Evolutionary conservation across 2,888 invertebrate species (phyloP), one percentile per base, ranked within the genome.

Genomic region (Drosophila cognata): DNA sequence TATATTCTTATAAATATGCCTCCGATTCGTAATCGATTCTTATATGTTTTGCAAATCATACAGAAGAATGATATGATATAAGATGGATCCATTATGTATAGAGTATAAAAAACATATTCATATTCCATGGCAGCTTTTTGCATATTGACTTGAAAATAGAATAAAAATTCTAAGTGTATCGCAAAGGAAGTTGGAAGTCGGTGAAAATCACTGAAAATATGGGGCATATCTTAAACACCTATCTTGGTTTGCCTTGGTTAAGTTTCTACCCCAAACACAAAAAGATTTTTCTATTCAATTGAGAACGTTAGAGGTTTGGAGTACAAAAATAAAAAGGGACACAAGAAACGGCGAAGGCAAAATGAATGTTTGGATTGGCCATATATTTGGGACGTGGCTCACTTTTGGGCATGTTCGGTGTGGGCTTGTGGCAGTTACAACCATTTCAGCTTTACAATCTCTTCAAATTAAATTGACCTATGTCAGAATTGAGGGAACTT

Each of bases 391-490:
- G 31, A 31, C 7, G 13, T 4, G 33, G 10, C 16, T n/a, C 11
- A 6, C 25, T 16, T 18, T 33, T 13, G 33, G 41, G 41, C 25
- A 31, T 50, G 13, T 36, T 51, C 21, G 41, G n/a, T 21, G 36
- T 59, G 73, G 53, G 58, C 66, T 64, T 77, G 71, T 65, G 81
- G 64, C 71, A 70, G 74, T 65, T 74, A 67, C 68, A 80, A 67
- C 66, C 74, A 77, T 77, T 84, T 81, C 59, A 62, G 77, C 74
- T 79, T 82, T 82, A 79, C 81, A 88, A 88, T 88, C 81, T 81
- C 81, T 74, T 84, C 85, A 85, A 86, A 88, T 86, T 88, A 82
- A 88, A 85, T 88, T 81, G 88, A 88, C 88, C 85, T 77, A 85
- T 75, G 79, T 86, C 85, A 84, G 75, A 80, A 78, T 75, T 74